Evolutionary conservation across 2,888 invertebrate genomes (phyloP).

Genomic region (Pseudanteris insignis): DNA sequence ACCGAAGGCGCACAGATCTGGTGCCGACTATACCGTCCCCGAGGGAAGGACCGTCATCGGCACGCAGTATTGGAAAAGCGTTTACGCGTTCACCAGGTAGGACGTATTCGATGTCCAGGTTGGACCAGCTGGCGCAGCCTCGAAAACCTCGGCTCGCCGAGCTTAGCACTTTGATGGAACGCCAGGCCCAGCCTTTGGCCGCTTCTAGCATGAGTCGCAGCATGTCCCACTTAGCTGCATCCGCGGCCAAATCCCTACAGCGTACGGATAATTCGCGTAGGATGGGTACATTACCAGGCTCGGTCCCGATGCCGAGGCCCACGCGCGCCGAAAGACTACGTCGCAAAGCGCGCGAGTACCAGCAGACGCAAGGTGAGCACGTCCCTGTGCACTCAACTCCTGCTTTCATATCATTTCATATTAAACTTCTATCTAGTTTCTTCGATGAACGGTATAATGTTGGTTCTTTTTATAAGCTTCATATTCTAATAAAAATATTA

Average conservation of each 20-base stretch:
- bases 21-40: slow-evolving; percentile 87
- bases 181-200: slow-evolving; percentile 56
- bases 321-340: slow-evolving; percentile 63
- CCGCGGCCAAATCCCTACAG: slow-evolving; percentile 60
- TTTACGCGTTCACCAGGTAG: slow-evolving; percentile 76
- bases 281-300: slow-evolving; percentile 64
- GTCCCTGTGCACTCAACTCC: slow-evolving; percentile 56
- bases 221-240: slow-evolving; percentile 75
- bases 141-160: slow-evolving; percentile 68
- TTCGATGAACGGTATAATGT: background rate
- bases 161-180: slow-evolving; percentile 58
- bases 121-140: slow-evolving; percentile 85
- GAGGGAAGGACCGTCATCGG: slow-evolving; percentile 68
- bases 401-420: slow-evolving; percentile 3
- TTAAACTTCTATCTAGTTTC: background rate
- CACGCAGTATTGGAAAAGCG: slow-evolving; percentile 62
- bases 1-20: slow-evolving; percentile 87
- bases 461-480: too few species aligned
- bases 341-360: slow-evolving; percentile 63
- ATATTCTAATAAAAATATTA: too few species aligned
- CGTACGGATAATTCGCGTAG: slow-evolving; percentile 66
- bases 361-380: slow-evolving; percentile 61
- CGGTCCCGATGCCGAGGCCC: slow-evolving; percentile 56
- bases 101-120: slow-evolving; percentile 92
- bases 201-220: slow-evolving; percentile 73